A percentile compares a stretch with the other conserved stretches of the same genome.
phyloP scores from a whole-genome alignment of 2,888 invertebrate species.

The Cheilosia impressa region DNA sequence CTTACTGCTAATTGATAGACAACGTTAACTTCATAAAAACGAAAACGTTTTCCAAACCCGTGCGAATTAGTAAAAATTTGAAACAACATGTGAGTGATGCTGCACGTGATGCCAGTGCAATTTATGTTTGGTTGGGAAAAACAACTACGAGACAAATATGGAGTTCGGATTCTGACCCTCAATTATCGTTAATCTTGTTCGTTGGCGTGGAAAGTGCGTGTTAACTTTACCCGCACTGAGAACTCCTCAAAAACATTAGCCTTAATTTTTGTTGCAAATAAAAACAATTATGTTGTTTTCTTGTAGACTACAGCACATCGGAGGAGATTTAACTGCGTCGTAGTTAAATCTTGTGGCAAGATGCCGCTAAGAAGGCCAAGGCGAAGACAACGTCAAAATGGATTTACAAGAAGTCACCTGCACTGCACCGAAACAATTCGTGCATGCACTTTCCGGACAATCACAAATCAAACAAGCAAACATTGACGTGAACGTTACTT shows the following conservation, averaged over 20 bases:
- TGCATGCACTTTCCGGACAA: too few species aligned
- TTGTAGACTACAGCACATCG: neutral
- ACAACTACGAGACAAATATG: too few species aligned
- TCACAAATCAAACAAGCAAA: too few species aligned
- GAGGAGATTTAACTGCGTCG: too few species aligned
- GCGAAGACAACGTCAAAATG: too few species aligned
- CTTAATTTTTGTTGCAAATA: neutral
- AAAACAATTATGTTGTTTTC: neutral
- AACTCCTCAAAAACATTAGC: neutral
- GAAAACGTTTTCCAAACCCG: constrained; percentile 5
- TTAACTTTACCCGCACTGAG: neutral
- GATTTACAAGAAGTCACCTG: too few species aligned
- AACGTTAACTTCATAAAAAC: constrained; percentile 7
- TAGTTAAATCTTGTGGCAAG: too few species aligned
- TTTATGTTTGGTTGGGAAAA: neutral
- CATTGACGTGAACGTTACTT: too few species aligned
- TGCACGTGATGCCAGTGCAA: neutral
- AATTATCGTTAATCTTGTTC: neutral
- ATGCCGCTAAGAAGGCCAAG: too few species aligned
- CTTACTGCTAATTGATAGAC: neutral
- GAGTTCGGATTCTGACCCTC: neutral
- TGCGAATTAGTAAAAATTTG: constrained; percentile 7
- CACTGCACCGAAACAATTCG: too few species aligned
- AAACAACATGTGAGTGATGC: constrained; percentile 12
- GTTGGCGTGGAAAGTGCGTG: neutral